Percentiles rank a stretch among this genome's conserved stretches.
Conservation (phyloP, 1,140 invertebrate species). For the Cylas formicarius region DNA sequence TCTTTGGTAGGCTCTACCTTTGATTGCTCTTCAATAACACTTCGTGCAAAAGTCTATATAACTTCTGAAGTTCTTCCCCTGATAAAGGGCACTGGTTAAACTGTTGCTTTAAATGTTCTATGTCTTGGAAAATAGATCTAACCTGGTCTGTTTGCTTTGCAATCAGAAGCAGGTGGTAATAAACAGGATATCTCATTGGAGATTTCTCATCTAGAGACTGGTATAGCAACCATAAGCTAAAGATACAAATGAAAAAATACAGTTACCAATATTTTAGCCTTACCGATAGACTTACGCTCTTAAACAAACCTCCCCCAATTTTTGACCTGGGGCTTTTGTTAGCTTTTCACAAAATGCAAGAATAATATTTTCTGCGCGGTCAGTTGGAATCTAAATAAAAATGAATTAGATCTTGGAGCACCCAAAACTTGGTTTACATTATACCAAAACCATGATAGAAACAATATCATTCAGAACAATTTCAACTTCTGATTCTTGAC, state of each 20-base stretch:
- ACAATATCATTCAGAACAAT: conserved; percentile 84
- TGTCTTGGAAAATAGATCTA: conserved; percentile 68
- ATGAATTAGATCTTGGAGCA: conserved; percentile 2
- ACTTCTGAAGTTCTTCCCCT: conserved; percentile 86
- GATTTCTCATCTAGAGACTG: conserved; percentile 82
- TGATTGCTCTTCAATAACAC: conserved; percentile 68
- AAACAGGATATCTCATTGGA: conserved; percentile 83
- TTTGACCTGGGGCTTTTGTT: conserved; percentile 79
- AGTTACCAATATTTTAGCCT: conserved; percentile 11
- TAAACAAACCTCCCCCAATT: conserved; percentile 71
- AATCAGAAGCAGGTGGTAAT: conserved; percentile 82
- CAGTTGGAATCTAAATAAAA: conserved; percentile 62
- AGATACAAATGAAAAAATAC: conserved; percentile 29
- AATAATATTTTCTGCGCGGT: conserved; percentile 85
- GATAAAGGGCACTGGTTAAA: conserved; percentile 76
- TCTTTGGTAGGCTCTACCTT: conserved; percentile 43
- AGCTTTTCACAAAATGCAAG: conserved; percentile 89
- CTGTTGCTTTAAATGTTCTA: conserved; percentile 76
- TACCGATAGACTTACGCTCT: conserved; percentile 66
- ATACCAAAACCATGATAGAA: conserved; percentile 82
- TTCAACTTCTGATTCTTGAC: conserved; percentile 72
- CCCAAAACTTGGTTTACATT: no score
- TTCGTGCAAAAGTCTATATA: conserved; percentile 83
- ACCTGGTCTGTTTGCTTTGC: conserved; percentile 81
- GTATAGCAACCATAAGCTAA: conserved; percentile 76